Evolutionary conservation across 2,888 invertebrate genomes (phyloP).

Genomic region (Lydus trimaculatus): DNA sequence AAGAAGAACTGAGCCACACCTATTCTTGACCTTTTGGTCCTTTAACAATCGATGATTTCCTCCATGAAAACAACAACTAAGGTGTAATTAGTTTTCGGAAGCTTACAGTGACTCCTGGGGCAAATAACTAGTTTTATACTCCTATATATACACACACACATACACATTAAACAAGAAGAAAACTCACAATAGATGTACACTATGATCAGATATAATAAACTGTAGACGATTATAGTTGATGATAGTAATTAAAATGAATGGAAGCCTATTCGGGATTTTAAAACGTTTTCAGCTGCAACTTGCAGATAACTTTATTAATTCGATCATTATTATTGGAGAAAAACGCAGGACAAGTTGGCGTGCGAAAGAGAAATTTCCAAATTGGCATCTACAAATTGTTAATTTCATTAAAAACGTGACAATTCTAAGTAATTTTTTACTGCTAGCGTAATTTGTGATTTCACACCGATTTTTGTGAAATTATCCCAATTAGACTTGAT

Average conservation of each 20-base stretch:
- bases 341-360: neutral
- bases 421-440: neutral
- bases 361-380: neutral
- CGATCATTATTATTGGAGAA: neutral
- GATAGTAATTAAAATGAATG: constrained; percentile 40
- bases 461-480: neutral
- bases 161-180: neutral
- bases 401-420: neutral
- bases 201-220: constrained; percentile 38
- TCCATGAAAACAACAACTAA: neutral
- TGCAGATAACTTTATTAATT: neutral
- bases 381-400: neutral
- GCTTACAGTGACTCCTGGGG: constrained; percentile 15
- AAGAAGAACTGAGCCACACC: constrained; percentile 16
- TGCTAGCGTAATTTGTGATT: neutral
- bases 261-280: constrained; percentile 24
- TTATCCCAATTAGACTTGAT: neutral
- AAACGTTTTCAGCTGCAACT: neutral
- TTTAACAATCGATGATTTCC: constrained; percentile 2
- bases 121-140: constrained; percentile 1
- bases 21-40: constrained; percentile 4
- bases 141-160: no score
- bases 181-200: constrained; percentile 26
- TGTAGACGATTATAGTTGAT: constrained; percentile 38
- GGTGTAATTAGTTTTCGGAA: constrained; percentile 28